These are phyloP conservation scores for Sialia sialis DNA, from an alignment of 2,113 vertebrate genomes.

Conservation along the genomic window DNA sequence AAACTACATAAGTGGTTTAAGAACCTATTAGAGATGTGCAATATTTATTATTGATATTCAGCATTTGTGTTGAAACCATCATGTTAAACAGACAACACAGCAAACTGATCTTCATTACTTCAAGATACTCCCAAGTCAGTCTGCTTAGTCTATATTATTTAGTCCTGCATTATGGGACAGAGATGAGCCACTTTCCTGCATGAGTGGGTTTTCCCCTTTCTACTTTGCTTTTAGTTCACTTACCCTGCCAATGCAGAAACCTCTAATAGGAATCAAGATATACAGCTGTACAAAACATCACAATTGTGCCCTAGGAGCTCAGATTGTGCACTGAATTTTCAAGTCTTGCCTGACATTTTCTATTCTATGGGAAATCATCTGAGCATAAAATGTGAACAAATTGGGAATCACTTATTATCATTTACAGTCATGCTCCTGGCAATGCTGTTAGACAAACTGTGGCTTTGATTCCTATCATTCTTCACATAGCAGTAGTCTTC, in stretches of 20 bases:
- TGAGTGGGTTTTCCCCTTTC: not conserved
- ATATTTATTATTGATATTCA: not conserved
- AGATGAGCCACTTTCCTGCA: not conserved
- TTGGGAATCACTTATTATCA: not conserved
- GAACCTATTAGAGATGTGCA: not conserved
- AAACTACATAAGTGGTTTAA: not conserved
- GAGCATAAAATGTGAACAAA: conserved; percentile 16
- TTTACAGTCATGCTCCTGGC: not conserved
- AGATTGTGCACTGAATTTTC: not conserved
- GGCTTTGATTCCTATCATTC: not conserved
- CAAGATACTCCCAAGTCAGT: not conserved
- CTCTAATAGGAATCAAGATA: not conserved
- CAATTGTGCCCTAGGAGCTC: not conserved
- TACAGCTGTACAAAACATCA: not conserved
- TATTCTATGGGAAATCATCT: not conserved
- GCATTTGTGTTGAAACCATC: not conserved
- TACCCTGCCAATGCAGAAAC: not conserved
- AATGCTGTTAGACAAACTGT: not conserved
- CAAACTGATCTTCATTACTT: not conserved
- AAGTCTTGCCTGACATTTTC: not conserved
- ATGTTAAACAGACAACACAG: not conserved
- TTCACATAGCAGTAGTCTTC: not conserved
- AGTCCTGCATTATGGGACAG: not conserved
- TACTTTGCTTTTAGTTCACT: not conserved
- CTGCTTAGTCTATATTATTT: not conserved